Conservation (phyloP, 2,797 vertebrate genomes). For the Chiroxiphia lanceolata region DNA sequence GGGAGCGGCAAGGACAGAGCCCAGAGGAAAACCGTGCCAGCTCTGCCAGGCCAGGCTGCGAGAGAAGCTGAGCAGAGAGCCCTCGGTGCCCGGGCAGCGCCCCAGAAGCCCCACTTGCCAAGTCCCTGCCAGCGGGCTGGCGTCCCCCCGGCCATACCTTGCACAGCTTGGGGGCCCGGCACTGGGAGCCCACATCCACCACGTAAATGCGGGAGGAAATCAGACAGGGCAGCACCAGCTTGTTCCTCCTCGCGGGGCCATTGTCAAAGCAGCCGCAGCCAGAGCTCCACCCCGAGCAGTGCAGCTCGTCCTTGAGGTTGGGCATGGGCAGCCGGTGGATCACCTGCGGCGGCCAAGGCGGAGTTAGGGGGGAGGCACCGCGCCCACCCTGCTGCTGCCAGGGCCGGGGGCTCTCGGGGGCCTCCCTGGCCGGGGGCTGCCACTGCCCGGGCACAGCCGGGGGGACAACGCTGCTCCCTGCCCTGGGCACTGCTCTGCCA, state of each 20-base stretch:
- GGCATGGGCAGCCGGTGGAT: constrained; percentile 92
- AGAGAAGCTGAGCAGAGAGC: background rate
- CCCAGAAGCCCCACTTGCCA: background rate
- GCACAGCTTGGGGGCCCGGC: constrained; percentile 78
- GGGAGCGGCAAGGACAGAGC: background rate
- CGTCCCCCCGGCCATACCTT: constrained; percentile 75
- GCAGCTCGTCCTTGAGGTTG: constrained; percentile 88
- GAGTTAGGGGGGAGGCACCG: background rate
- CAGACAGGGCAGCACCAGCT: constrained; percentile 85
- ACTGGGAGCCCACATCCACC: constrained; percentile 83
- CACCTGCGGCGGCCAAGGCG: constrained; percentile 75
- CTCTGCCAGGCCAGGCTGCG: background rate
- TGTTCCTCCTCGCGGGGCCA: constrained; percentile 75
- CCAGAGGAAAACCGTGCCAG: background rate
- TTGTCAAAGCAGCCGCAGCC: constrained; percentile 87
- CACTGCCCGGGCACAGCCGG: too few species aligned
- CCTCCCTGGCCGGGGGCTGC: too few species aligned
- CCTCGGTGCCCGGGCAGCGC: background rate
- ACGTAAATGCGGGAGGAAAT: constrained; percentile 91
- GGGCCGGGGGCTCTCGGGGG: too few species aligned
- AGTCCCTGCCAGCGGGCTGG: background rate
- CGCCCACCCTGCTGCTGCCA: too few species aligned
- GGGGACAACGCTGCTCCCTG: background rate
- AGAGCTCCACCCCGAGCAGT: constrained; percentile 88
- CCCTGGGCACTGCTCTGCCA: background rate